phyloP scores from a whole-genome alignment of 2,113 vertebrate genomes.

The Mixornis gularis region DNA sequence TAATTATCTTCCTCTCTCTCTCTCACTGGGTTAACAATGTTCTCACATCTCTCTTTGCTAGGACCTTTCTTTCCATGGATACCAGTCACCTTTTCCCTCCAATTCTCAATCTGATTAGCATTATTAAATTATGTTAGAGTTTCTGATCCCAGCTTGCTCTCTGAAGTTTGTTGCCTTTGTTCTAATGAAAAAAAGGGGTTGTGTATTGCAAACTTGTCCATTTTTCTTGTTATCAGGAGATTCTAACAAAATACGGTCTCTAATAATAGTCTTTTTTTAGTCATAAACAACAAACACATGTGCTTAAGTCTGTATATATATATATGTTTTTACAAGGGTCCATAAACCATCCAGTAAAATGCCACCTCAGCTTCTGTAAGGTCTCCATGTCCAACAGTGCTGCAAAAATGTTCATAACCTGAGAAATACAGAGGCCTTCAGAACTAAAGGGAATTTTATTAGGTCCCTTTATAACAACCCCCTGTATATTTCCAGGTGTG shows the following conservation, averaged over 20 bases:
- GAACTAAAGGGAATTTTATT: neutral
- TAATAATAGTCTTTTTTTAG: neutral
- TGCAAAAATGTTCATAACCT: neutral
- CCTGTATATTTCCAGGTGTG: neutral
- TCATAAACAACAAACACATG: neutral
- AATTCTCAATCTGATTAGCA: neutral
- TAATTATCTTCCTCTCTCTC: neutral
- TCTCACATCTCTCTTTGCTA: neutral
- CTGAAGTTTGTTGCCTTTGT: conserved; percentile 2
- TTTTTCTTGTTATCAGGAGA: neutral
- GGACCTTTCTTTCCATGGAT: neutral
- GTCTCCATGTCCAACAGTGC: neutral
- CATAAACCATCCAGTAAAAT: neutral
- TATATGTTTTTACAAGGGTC: neutral
- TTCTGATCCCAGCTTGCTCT: neutral
- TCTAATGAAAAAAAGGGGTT: neutral
- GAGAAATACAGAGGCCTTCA: neutral
- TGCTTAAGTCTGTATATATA: neutral
- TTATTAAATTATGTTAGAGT: neutral
- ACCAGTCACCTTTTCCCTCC: neutral
- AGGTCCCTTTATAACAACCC: neutral
- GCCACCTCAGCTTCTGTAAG: neutral
- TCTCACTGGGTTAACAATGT: neutral
- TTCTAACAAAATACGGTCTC: neutral
- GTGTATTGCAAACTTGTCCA: neutral